phyloP scores from a whole-genome alignment of 2,888 invertebrate species.

The Chalcis sispes region DNA sequence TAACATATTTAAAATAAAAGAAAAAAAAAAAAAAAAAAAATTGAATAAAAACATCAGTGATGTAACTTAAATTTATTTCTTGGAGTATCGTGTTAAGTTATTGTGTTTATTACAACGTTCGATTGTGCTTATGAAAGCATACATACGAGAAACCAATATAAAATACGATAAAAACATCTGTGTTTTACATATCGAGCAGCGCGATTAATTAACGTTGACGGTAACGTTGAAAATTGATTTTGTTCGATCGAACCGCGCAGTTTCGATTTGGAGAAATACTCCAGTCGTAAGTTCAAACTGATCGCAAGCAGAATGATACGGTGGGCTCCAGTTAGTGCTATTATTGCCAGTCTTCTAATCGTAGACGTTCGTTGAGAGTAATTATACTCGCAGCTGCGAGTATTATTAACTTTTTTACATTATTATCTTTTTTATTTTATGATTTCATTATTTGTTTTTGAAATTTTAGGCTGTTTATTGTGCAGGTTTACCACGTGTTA shows the following conservation, averaged over 20 bases:
- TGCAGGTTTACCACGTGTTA: not conserved
- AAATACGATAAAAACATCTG: constrained; percentile 17
- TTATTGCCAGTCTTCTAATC: constrained; percentile 45
- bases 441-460: too few species aligned
- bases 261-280: constrained; percentile 27
- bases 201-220: constrained; percentile 25
- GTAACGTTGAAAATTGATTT: not conserved
- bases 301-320: too few species aligned
- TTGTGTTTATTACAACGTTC: constrained; percentile 22
- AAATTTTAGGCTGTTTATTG: not conserved
- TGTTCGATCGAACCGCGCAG: not conserved
- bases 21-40: constrained; percentile 7
- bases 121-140: constrained; percentile 25
- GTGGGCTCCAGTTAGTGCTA: constrained; percentile 13
- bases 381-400: constrained; percentile 65
- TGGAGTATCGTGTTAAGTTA: not conserved
- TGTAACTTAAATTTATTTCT: too few species aligned
- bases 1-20: constrained; percentile 13
- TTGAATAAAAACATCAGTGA: constrained; percentile 9
- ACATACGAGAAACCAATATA: constrained; percentile 5
- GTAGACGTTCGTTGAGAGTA: too few species aligned
- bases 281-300: too few species aligned
- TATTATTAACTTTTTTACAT: constrained; percentile 57
- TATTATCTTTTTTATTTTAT: too few species aligned
- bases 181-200: constrained; percentile 8